Evolutionary conservation across 2,797 vertebrate genomes (phyloP), one percentile per base, ranked within the genome.

Genomic region (Peromyscus nudipes): DNA sequence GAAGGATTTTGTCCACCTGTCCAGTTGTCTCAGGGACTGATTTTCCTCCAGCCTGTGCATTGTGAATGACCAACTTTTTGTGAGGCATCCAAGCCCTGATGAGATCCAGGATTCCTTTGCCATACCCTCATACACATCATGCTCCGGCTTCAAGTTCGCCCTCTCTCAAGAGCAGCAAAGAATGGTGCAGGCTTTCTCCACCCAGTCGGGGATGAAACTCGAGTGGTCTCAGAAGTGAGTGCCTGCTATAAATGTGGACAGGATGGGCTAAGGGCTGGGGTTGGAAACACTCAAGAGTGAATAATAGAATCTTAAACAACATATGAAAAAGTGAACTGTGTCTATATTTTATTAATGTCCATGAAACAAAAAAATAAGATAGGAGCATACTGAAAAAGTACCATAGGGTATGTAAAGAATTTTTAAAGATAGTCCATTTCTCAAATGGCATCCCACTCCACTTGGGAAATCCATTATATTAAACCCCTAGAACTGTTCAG

Each of bases 151-250:
- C 0, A 98, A 99, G 65, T 98, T 99, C 92, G 99, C 98, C 1
- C 98, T 99, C 80, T 98, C 99, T 0, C 98, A 99, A 0, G 98
- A 98, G 0, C 99, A 99, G 92, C 99, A 99, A 96, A 99, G 99
- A 88, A 99, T 99, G 99, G 96, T 99, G 21, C 98, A 99, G 1
- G 98, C 98, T 60, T 99, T 99, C 97, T 99, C 99, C 0, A 95
- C 89, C 81, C 99, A 98, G 95, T 99, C 99, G 0, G 98, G 99
- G 95, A 99, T 99, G 99, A 99, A 99, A 95, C 97, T 99, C 2
- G 99, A 99, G 95, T 99, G 99, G 99, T 99, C 99, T 73, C 99
- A 99, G 84, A 99, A 99, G 99, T 99, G 92, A 98, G 99, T 96
- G 27, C 1, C 3, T n/a, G 43, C 43, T 79, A 19, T 37, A 19